Evolutionary conservation across 2,113 vertebrate species (phyloP).

Genomic region (Syngnathus typhle): DNA sequence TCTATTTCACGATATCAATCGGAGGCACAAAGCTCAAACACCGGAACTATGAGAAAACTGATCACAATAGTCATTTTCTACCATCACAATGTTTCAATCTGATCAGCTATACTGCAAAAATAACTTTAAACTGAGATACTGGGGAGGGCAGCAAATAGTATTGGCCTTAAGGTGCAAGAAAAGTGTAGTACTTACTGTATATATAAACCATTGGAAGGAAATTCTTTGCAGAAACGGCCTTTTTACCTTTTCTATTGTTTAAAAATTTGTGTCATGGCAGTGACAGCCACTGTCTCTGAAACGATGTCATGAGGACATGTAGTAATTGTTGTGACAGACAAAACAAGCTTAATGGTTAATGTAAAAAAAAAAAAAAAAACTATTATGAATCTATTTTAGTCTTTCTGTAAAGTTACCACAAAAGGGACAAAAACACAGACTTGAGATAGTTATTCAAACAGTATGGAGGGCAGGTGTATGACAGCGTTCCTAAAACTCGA

Average conservation of each 20-base stretch:
- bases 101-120: neutral
- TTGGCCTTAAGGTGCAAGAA: conserved; percentile 17
- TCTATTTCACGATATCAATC: conserved; percentile 23
- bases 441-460: conserved; percentile 39
- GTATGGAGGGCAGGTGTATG: conserved; percentile 24
- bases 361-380: conserved; percentile 5
- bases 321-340: conserved; percentile 17
- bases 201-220: conserved; percentile 22
- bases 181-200: conserved; percentile 34
- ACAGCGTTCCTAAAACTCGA: conserved; percentile 82
- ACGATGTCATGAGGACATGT: neutral
- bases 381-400: neutral
- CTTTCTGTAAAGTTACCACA: neutral
- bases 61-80: neutral
- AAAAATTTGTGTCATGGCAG: neutral
- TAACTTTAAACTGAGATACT: conserved; percentile 2
- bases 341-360: conserved; percentile 34
- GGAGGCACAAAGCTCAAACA: conserved; percentile 39
- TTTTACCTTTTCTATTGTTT: neutral
- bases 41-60: conserved; percentile 7
- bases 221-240: neutral
- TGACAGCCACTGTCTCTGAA: neutral
- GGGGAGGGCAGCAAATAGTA: neutral
- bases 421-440: conserved; percentile 14
- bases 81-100: neutral